phyloP scores from a whole-genome alignment of 2,888 invertebrate species.

The Netelia virgata region DNA sequence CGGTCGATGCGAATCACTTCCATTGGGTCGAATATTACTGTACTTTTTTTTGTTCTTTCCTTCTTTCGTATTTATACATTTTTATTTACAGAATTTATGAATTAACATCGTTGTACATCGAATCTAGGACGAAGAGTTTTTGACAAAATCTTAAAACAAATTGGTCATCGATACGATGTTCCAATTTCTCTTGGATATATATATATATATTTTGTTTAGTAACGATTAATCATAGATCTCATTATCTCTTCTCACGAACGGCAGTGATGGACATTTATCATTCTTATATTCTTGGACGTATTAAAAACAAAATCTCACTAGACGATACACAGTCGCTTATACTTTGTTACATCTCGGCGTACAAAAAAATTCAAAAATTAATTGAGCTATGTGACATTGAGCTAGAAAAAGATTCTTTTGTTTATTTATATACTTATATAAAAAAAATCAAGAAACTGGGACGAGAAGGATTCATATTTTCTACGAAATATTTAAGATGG shows the following conservation, averaged over 20 bases:
- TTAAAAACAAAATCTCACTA: constrained; percentile 33
- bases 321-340: constrained; percentile 34
- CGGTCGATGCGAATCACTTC: constrained; percentile 45
- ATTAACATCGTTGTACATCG: constrained; percentile 67
- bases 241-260: constrained; percentile 62
- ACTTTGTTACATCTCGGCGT: constrained; percentile 60
- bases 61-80: constrained; percentile 70
- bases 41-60: constrained; percentile 49
- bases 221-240: too few relatives aligned
- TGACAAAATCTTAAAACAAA: constrained; percentile 65
- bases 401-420: constrained; percentile 36
- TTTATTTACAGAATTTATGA: constrained; percentile 78
- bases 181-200: constrained; percentile 20
- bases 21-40: constrained; percentile 27
- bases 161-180: constrained; percentile 70
- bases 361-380: constrained; percentile 53
- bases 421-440: background rate
- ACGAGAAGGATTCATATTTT: background rate
- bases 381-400: constrained; percentile 47
- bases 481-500: constrained; percentile 84
- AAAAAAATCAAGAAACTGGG: constrained; percentile 35
- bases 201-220: constrained; percentile 39
- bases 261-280: constrained; percentile 65
- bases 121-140: constrained; percentile 21
- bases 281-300: constrained; percentile 31